Evolutionary conservation across 2,113 vertebrate genomes (phyloP), one percentile per base, ranked within the genome.

Genomic region (Glaucidium brasilianum): DNA sequence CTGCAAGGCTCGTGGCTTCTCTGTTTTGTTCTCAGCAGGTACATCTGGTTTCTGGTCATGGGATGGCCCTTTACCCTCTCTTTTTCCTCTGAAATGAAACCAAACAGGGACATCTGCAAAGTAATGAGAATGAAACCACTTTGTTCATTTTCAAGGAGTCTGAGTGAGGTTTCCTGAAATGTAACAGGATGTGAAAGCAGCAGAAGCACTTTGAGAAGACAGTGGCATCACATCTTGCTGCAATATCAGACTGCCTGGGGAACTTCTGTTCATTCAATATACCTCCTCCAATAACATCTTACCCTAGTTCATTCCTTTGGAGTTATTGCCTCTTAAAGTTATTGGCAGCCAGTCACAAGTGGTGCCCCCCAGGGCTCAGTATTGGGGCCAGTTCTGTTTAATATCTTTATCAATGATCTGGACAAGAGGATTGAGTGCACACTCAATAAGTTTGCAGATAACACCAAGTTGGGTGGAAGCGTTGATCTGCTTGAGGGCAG

Each of bases 131-230:
- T 4, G 30, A 96, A 92, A 89, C 22, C 29, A 71, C 29, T 67
- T 78, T 55, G 55, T 82, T 95, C 74, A 63, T 64, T 88, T 95
- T 86, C 75, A 96, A 69, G 14, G 64, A 89, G 77, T 47, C 26
- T 32, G 60, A 72, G 53, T 1, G 35, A 85, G 45, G 25, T 59
- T 94, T 95, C 62, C 41, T 89, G 62, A 95, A 87, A 91, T 2
- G 1, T 41, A 73, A 83, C 58, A 90, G 96, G 92, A 95, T 75
- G 80, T 92, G 95, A 92, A 94, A 96, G 59, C 26, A 91, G 85
- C 17, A 80, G 80, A 64, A 92, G 74, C 30, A 12, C 60, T 87
- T 86, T 15, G 34, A 55, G 50, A 79, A 37, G 34, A 56, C 69
- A 26, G 43, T 1, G 6, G 53, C 59, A 73, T 8, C 18, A 15